Evolutionary conservation across 2,113 vertebrate genomes (phyloP).

Genomic region (Callorhinus ursinus): DNA sequence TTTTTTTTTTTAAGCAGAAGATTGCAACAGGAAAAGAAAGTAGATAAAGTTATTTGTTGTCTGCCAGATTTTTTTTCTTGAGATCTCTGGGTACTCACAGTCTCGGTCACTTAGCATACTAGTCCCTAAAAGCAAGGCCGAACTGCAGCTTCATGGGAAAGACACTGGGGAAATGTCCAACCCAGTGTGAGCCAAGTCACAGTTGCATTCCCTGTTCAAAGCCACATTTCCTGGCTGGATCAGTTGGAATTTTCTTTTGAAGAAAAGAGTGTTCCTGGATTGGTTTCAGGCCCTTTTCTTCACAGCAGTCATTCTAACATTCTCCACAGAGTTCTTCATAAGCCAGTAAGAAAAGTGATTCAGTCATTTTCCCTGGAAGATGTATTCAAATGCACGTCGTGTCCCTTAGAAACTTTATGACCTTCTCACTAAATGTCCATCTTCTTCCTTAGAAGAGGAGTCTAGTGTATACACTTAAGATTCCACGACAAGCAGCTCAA

Average conservation of each 20-base stretch:
- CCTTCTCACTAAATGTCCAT: not conserved
- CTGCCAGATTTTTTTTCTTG: constrained; percentile 56
- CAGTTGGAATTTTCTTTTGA: constrained; percentile 71
- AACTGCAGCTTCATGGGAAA: constrained; percentile 69
- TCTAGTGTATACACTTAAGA: not conserved
- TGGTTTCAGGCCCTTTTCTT: constrained; percentile 65
- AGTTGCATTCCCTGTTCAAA: constrained; percentile 72
- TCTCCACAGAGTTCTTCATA: constrained; percentile 46
- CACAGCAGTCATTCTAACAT: constrained; percentile 25
- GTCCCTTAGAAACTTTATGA: not conserved
- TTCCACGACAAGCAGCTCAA: not conserved
- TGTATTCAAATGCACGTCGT: not conserved
- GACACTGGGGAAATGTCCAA: constrained; percentile 65
- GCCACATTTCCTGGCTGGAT: constrained; percentile 67
- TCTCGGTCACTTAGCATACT: constrained; percentile 17
- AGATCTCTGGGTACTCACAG: not conserved
- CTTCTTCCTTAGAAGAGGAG: not conserved
- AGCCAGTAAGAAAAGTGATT: constrained; percentile 10
- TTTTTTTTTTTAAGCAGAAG: not conserved
- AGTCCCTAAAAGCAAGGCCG: constrained; percentile 22
- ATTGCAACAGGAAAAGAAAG: constrained; percentile 70
- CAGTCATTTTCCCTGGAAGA: constrained; percentile 38
- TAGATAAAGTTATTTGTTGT: constrained; percentile 74
- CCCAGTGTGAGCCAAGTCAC: constrained; percentile 56
- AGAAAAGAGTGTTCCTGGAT: constrained; percentile 69